These are phyloP conservation scores for Scaptomyza tumidula DNA, from an alignment of 2,888 invertebrate species.

Conservation along the genomic window DNA sequence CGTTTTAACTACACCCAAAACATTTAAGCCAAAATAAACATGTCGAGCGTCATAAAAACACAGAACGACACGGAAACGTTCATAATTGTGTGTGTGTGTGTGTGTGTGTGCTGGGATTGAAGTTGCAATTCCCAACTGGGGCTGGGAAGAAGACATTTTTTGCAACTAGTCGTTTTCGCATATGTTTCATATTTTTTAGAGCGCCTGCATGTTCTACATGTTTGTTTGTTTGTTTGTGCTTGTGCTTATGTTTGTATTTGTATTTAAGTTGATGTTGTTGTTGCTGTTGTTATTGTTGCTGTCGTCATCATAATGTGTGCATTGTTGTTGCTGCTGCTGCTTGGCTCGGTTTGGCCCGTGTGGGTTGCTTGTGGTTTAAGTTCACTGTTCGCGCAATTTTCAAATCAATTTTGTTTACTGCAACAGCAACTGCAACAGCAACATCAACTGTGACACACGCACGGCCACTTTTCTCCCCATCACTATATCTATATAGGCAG, in stretches of 20 bases:
- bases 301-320: conserved; percentile 67
- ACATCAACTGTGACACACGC: conserved; percentile 66
- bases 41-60: conserved; percentile 64
- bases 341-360: conserved; percentile 16
- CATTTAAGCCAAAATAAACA: conserved; percentile 79
- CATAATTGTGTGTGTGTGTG: background rate
- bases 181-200: conserved; percentile 73
- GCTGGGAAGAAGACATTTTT: conserved; percentile 50
- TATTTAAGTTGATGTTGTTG: conserved; percentile 23
- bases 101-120: conserved; percentile 20
- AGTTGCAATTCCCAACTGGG: conserved; percentile 27
- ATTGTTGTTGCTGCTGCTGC: conserved; percentile 45
- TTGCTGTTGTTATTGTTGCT: conserved; percentile 47
- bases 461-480: conserved; percentile 63
- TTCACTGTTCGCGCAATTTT: conserved; percentile 73
- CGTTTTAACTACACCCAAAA: conserved; percentile 75
- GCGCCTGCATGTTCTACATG: conserved; percentile 47
- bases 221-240: conserved; percentile 28
- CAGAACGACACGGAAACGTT: conserved; percentile 40
- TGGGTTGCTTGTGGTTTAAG: conserved; percentile 43
- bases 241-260: conserved; percentile 29
- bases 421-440: conserved; percentile 46
- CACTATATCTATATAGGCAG: conserved; percentile 4
- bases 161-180: conserved; percentile 71
- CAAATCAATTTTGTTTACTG: conserved; percentile 82